These are phyloP conservation scores for Triops cancriformis DNA, from an alignment of 1,140 invertebrate species.

Conservation along the genomic window DNA sequence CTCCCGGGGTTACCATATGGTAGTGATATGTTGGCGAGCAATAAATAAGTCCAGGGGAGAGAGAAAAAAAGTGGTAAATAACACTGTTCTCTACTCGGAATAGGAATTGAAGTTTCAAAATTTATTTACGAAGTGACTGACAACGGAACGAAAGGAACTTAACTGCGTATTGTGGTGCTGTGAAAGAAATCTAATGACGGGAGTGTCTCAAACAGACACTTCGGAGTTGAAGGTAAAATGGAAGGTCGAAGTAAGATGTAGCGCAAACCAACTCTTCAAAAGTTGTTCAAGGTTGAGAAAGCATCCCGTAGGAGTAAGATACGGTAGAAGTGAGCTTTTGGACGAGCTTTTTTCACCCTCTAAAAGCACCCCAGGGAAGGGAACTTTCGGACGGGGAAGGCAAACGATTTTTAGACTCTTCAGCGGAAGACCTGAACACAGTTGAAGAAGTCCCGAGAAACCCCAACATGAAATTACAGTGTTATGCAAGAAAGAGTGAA, in stretches of 20 bases:
- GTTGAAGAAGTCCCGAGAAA: no score
- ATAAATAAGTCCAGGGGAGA: no score
- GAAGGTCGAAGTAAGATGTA: not conserved
- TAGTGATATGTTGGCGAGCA: no score
- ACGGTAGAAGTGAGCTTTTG: not conserved
- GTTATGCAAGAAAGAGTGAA: no score
- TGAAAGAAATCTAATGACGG: not conserved
- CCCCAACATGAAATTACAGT: no score
- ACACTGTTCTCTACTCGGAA: not conserved
- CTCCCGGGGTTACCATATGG: no score
- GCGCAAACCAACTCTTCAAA: not conserved
- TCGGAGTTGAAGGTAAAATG: not conserved
- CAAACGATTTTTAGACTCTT: no score
- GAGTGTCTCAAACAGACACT: not conserved
- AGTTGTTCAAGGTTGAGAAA: not conserved
- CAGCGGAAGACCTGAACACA: no score
- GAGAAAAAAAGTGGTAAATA: no score
- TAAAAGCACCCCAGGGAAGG: not conserved
- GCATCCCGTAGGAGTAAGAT: not conserved
- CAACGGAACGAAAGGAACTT: not conserved
- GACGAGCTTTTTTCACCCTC: not conserved
- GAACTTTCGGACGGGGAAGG: not conserved
- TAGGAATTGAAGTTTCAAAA: not conserved
- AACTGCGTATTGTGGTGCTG: not conserved
- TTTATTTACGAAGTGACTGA: not conserved